Conservation (phyloP, 2,888 invertebrate species). For the Taphrorychus bicolor region DNA sequence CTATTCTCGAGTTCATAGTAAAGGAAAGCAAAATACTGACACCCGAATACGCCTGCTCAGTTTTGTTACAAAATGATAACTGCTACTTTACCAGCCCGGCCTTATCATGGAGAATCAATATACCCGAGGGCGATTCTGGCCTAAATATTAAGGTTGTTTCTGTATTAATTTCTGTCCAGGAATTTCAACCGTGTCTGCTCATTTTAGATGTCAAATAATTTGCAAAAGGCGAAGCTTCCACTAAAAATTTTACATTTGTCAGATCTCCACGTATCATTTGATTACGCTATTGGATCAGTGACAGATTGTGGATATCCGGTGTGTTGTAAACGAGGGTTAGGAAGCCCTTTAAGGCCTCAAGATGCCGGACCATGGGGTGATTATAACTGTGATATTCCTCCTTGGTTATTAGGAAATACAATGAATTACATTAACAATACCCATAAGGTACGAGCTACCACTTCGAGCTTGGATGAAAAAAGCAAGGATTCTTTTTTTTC, state of each 20-base stretch:
- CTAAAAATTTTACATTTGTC: conserved; percentile 70
- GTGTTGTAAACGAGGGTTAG: conserved; percentile 75
- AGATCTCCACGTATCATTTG: conserved; percentile 81
- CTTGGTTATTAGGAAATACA: conserved; percentile 70
- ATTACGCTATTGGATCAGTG: conserved; percentile 71
- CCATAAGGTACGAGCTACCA: conserved; percentile 40
- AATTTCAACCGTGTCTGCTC: not conserved
- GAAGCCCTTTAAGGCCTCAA: conserved; percentile 52
- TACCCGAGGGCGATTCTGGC: conserved; percentile 35
- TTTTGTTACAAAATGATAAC: conserved; percentile 45
- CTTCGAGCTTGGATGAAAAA: too few species aligned
- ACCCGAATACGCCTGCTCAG: conserved; percentile 45
- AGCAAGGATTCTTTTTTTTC: not conserved
- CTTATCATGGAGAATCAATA: conserved; percentile 41
- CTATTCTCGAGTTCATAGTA: conserved; percentile 44
- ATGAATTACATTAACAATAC: conserved; percentile 61
- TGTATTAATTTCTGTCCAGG: too few species aligned
- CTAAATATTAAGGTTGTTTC: not conserved
- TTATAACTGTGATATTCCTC: conserved; percentile 77
- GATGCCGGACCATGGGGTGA: conserved; percentile 83
- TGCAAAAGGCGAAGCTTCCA: not conserved
- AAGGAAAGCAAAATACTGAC: conserved; percentile 44
- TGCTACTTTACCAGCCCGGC: conserved; percentile 43
- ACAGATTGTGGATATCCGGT: conserved; percentile 78
- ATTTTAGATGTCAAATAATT: not conserved